Evolutionary conservation across 64 coral and sea anemone species (phyloP), one percentile per base, ranked within the genome.

Genomic region (Montipora foliosa): DNA sequence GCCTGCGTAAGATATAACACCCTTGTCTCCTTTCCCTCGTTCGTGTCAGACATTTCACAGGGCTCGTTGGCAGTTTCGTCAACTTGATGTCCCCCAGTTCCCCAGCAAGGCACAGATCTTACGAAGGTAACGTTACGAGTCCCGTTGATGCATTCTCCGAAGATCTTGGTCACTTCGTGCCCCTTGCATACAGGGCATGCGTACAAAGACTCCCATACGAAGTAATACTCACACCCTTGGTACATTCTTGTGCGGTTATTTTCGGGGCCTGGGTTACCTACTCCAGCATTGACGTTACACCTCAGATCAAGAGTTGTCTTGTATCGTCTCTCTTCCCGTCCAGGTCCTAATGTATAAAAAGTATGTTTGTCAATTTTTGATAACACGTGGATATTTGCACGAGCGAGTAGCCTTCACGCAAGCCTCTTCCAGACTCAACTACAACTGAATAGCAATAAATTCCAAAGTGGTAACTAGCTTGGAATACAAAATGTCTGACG

Each of bases 191-290:
- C 92, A n/a, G 96, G 96, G 49, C 96, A 98, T 79, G 96, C 96
- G 87, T 98, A 98, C 78, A 94, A 80, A 14, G 96, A 98, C 44
- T 78, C 88, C 96, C 96, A 98, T 20, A 92, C 79, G 10, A 98
- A 78, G 47, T 75, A 77, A 75, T 92, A 92, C 14, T 81, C 79
- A 59, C 96, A 98, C 0, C n/a, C 4, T 1, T n/a, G 44, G 2
- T 24, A 60, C 4, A 82, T 44, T 44, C 83, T 67, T 3, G 86
- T 84, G 51, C 67, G 60, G 58, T 90, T 92, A 25, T 15, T 77
- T n/a, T 92, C 90, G 25, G 86, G 90, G 47, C 86, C 93, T 71
- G 96, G 96, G 52, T 77, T 81, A 17, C 96, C 96, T 10, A 98
- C 80, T n/a, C 93, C 96, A 29, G 96, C 93, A 47, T 60, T 90